Conservation (phyloP, 2,113 vertebrate species). For the Lophura nycthemera region DNA sequence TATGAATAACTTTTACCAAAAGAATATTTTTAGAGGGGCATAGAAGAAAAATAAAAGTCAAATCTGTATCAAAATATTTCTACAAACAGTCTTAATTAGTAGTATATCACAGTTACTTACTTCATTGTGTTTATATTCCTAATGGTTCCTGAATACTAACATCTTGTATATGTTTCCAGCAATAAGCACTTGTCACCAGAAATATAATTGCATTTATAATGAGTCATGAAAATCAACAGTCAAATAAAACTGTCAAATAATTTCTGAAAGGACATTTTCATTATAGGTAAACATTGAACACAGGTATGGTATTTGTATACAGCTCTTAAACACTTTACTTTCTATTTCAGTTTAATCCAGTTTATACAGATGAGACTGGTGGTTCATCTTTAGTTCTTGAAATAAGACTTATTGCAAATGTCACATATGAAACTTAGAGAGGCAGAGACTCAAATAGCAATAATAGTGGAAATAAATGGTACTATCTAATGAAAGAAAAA, state of each 20-base stretch:
- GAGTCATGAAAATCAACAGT: neutral
- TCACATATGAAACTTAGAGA: neutral
- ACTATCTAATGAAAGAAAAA: neutral
- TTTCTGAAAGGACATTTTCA: neutral
- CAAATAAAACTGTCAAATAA: neutral
- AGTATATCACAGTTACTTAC: neutral
- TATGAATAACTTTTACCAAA: neutral
- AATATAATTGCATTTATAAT: neutral
- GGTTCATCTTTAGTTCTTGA: neutral
- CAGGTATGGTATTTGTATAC: too few relatives aligned
- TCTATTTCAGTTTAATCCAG: neutral
- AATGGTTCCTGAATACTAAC: neutral
- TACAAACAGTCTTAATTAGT: neutral
- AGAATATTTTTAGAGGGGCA: neutral
- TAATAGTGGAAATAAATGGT: neutral
- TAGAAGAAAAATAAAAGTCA: neutral
- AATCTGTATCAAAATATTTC: neutral
- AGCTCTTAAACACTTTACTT: neutral
- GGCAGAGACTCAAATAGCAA: neutral
- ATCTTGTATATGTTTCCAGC: neutral
- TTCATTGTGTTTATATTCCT: neutral
- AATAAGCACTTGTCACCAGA: neutral
- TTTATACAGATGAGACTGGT: neutral
- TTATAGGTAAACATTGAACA: neutral
- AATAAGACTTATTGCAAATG: neutral